These are phyloP conservation scores for Sylvilagus floridanus DNA, from an alignment of 2,797 vertebrate genomes.

Conservation along the genomic window DNA sequence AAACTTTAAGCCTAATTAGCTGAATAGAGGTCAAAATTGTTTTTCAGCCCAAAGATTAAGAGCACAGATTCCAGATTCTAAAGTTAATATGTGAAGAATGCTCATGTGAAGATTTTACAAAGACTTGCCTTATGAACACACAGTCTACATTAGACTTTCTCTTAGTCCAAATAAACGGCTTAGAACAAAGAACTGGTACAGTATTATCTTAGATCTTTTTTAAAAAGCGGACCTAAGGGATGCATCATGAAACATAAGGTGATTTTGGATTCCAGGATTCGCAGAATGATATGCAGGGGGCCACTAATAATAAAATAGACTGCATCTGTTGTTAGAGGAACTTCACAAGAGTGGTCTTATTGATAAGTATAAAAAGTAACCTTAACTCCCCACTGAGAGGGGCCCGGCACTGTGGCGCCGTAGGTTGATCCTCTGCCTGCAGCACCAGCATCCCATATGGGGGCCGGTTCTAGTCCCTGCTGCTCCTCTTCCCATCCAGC, in stretches of 20 bases:
- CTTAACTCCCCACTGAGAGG: not conserved
- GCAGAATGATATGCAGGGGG: not conserved
- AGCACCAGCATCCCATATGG: too few species aligned
- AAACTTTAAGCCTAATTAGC: constrained; percentile 1
- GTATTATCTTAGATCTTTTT: not conserved
- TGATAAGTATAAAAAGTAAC: not conserved
- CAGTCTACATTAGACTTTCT: not conserved
- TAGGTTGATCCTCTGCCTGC: too few species aligned
- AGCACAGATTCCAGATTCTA: not conserved
- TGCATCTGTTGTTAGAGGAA: not conserved
- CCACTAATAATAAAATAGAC: not conserved
- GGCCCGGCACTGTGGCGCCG: too few species aligned
- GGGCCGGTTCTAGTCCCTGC: too few species aligned
- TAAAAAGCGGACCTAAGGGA: not conserved
- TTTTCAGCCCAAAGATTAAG: not conserved
- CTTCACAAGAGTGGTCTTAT: not conserved
- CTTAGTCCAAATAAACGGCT: not conserved
- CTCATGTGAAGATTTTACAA: not conserved
- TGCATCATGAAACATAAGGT: not conserved
- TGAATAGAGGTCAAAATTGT: not conserved
- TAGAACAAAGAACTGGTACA: not conserved
- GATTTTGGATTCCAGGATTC: not conserved
- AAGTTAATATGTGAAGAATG: not conserved
- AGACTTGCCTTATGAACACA: not conserved
- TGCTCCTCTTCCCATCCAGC: too few species aligned